Base-by-base conservation (phyloP, 2,888 invertebrate genomes). In the Meandrusa payeni region DNA sequence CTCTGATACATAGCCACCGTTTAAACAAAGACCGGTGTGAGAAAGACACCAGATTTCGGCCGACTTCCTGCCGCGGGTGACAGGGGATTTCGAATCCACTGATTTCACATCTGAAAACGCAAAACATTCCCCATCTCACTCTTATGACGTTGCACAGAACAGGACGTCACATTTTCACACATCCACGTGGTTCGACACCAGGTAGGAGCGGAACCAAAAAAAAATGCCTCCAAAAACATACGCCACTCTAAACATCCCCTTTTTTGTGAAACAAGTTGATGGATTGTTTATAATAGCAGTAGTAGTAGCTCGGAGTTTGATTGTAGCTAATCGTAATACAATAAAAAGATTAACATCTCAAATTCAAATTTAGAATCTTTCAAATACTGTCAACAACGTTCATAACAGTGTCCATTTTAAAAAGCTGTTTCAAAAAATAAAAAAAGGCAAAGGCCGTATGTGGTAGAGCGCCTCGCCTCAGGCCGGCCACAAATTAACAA, bases 191-290 rank as follows among this genome's bases (percentile, higher is more conserved):
- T 71, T 54, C 47, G 32, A 50, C 55, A 68, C 66, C 85, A 86
- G 86, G 87, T 85, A 85, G 76, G 68, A 76, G 59, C 78, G 76
- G 77, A 81, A 74, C 70, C 59, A 68, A 80, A 85, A 82, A n/a
- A 38, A 83, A 85, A 76, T 64, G 52, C 49, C 26, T 50, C 60
- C 52, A 69, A 83, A 81, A 85, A 72, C 62, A 57, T 63, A 75
- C 68, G 64, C 68, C 76, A 80, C 80, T 77, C 79, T 78, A 79
- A 85, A 86, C 85, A 86, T 82, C 81, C 85, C 83, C 67, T 76
- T 82, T 80, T 82, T 79, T 78, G 63, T 64, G 52, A 40, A 47
- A 42, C 47, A 52, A 61, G 42, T 54, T 57, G 54, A 57, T 59
- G 64, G 66, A 72, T 80, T 83, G 82, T 85, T 85, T 82, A 75